These are phyloP conservation scores for Bubo scandiacus DNA, from an alignment of 2,113 vertebrate species.

Conservation along the genomic window DNA sequence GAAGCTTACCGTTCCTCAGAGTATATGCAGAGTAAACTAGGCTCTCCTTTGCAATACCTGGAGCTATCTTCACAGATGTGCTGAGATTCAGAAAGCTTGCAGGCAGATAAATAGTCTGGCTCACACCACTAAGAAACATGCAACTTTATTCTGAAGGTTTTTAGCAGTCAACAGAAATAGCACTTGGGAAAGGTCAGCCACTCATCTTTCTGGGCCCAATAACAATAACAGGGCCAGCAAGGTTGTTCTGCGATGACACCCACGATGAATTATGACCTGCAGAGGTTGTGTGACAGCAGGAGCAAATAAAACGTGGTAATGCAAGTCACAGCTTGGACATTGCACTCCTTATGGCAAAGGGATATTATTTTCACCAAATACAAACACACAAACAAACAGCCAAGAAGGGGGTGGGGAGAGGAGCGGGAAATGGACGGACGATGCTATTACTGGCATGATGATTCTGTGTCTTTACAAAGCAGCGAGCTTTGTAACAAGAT, in stretches of 20 bases:
- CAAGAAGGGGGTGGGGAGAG: not conserved
- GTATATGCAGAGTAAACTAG: not conserved
- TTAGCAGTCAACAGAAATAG: slow-evolving; percentile 3
- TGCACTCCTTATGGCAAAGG: not conserved
- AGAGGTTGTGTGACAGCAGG: not conserved
- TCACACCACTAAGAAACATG: fast-evolving
- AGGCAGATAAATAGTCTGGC: not conserved
- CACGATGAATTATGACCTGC: not conserved
- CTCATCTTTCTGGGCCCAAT: not conserved
- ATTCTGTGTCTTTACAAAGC: not conserved
- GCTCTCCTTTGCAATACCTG: not conserved
- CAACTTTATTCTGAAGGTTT: not conserved
- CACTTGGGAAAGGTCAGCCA: not conserved
- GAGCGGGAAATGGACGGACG: not conserved
- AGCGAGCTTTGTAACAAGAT: not conserved
- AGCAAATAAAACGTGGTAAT: not conserved
- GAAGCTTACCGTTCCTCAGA: not conserved
- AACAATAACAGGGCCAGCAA: not conserved
- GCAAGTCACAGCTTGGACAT: not conserved
- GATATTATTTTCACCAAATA: not conserved
- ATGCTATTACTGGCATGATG: not conserved
- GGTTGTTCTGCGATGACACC: not conserved
- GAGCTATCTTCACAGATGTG: not conserved
- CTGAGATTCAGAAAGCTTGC: not conserved
- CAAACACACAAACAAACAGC: not conserved